Percentiles rank a stretch among this genome's conserved stretches.
Conservation (phyloP, 2,113 vertebrate genomes). For the Carollia perspicillata region DNA sequence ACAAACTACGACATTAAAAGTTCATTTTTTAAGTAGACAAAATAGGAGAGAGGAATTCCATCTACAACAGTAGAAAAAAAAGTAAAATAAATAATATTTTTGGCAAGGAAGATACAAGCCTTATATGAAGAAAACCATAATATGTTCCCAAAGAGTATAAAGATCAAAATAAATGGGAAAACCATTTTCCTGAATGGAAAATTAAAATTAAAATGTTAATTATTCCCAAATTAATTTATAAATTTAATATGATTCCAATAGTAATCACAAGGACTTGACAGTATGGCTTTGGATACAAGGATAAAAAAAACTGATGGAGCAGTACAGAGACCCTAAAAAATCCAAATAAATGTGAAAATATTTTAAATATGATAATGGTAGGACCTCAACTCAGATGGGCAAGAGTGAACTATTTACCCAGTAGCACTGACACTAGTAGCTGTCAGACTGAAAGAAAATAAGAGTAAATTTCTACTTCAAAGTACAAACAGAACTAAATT, state of each 20-base stretch:
- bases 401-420: background rate
- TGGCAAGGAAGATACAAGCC: background rate
- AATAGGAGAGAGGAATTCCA: background rate
- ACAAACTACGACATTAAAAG: background rate
- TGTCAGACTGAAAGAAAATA: background rate
- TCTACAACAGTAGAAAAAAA: background rate
- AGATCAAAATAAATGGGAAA: background rate
- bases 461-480: background rate
- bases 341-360: background rate
- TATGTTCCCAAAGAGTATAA: background rate
- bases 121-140: background rate
- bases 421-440: background rate
- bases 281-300: background rate
- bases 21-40: slow-evolving; percentile 3
- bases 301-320: background rate
- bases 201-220: background rate
- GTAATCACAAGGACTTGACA: background rate
- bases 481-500: background rate
- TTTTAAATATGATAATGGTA: background rate
- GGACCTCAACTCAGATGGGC: background rate
- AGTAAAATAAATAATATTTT: slow-evolving; percentile 1
- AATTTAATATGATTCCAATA: slow-evolving; percentile 5
- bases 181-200: background rate
- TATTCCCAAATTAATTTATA: background rate
- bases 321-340: background rate